Conservation (phyloP, 2,797 vertebrate species). For the Semaprochilodus insignis region DNA sequence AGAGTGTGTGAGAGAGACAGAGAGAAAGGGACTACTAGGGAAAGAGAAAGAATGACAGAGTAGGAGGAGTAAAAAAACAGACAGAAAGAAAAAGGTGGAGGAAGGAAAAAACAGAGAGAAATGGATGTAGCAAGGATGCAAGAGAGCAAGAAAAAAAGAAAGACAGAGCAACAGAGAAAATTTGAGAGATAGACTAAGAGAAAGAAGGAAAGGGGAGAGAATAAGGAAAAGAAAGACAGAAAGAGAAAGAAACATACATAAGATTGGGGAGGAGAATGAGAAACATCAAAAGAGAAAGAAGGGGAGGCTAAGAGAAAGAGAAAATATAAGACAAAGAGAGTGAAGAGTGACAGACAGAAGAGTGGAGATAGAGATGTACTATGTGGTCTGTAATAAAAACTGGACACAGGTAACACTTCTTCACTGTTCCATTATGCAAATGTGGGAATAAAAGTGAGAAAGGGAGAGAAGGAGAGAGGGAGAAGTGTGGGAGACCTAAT, state of each 20-base stretch:
- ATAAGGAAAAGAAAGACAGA: too few relatives aligned
- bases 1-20: too few relatives aligned
- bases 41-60: too few relatives aligned
- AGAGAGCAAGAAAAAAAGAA: background rate
- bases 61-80: too few relatives aligned
- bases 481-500: constrained; percentile 35
- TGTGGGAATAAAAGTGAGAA: constrained; percentile 31
- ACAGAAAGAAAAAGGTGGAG: too few relatives aligned
- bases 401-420: constrained; percentile 30
- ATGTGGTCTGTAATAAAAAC: constrained; percentile 26
- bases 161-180: background rate
- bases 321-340: too few relatives aligned
- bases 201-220: background rate
- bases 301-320: background rate
- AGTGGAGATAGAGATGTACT: background rate
- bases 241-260: too few relatives aligned
- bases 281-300: too few relatives aligned
- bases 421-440: constrained; percentile 38
- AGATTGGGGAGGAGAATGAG: too few relatives aligned
- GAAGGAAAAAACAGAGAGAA: too few relatives aligned
- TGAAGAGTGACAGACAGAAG: background rate
- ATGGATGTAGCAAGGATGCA: too few relatives aligned
- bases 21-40: too few relatives aligned
- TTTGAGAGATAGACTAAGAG: background rate
- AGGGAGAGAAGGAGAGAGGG: background rate